These are phyloP conservation scores for Pasiphila rectangulata DNA, from an alignment of 2,888 invertebrate species.

Conservation along the genomic window DNA sequence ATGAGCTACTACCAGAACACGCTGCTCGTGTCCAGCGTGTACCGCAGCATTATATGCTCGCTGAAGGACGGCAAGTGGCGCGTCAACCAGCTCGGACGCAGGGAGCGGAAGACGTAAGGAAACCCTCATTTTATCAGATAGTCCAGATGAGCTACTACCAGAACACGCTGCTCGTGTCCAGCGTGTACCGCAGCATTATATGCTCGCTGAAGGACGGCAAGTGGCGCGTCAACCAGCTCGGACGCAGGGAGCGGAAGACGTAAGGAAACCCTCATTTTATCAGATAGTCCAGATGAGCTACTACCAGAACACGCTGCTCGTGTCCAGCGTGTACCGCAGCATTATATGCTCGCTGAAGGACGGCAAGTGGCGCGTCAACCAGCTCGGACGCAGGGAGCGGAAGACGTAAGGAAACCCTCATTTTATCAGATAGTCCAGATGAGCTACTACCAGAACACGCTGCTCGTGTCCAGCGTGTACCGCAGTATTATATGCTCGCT, in stretches of 20 bases:
- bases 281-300: slow-evolving; percentile 92
- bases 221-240: slow-evolving; percentile 89
- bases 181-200: slow-evolving; percentile 89
- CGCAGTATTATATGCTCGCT: too few relatives aligned
- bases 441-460: too few relatives aligned
- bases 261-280: slow-evolving; percentile 43
- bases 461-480: too few relatives aligned
- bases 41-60: slow-evolving; percentile 89
- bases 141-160: slow-evolving; percentile 91
- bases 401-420: slow-evolving; percentile 82
- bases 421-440: too few relatives aligned
- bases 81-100: slow-evolving; percentile 90
- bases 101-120: slow-evolving; percentile 89
- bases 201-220: slow-evolving; percentile 80
- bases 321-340: slow-evolving; percentile 91
- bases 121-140: slow-evolving; percentile 69
- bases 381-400: slow-evolving; percentile 93
- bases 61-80: slow-evolving; percentile 79
- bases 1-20: slow-evolving; percentile 87
- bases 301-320: slow-evolving; percentile 85
- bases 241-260: slow-evolving; percentile 93
- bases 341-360: slow-evolving; percentile 86
- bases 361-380: slow-evolving; percentile 83
- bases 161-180: slow-evolving; percentile 88
- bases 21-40: slow-evolving; percentile 90